Conservation (phyloP, 2,113 vertebrate genomes). For the Mormyrus iriodes region DNA sequence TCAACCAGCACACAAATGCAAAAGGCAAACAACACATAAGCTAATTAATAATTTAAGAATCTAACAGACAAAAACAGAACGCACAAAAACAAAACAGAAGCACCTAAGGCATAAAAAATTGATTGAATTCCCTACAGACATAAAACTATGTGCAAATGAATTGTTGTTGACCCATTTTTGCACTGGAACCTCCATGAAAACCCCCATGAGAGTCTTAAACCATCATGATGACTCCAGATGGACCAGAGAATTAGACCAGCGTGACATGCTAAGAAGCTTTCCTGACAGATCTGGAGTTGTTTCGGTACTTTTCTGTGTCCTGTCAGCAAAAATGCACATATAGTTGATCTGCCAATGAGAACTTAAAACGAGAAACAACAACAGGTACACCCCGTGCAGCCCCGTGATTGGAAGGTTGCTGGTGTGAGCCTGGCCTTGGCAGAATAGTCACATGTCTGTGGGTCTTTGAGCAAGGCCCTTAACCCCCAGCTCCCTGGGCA, state of each 20-base stretch:
- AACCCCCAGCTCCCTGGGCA: background rate
- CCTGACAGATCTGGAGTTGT: background rate
- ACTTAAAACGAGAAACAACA: background rate
- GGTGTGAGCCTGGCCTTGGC: background rate
- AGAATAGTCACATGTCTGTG: background rate
- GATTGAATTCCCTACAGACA: slow-evolving; percentile 7
- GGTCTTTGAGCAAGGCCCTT: background rate
- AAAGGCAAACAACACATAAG: slow-evolving; percentile 3
- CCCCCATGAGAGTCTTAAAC: background rate
- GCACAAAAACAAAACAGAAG: background rate
- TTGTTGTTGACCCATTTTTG: background rate
- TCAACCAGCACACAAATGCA: background rate
- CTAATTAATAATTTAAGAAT: background rate
- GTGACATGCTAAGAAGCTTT: background rate
- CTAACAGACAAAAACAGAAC: background rate
- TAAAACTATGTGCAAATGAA: background rate
- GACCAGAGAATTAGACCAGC: background rate
- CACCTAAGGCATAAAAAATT: background rate
- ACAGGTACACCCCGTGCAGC: background rate
- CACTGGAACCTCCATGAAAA: background rate
- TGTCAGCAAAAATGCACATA: background rate
- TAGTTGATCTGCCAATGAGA: background rate
- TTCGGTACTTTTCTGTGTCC: background rate
- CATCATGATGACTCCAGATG: slow-evolving; percentile 4
- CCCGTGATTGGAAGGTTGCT: background rate